phyloP scores from a whole-genome alignment of 1,140 invertebrate species.

The Wiebesia pumilae region DNA sequence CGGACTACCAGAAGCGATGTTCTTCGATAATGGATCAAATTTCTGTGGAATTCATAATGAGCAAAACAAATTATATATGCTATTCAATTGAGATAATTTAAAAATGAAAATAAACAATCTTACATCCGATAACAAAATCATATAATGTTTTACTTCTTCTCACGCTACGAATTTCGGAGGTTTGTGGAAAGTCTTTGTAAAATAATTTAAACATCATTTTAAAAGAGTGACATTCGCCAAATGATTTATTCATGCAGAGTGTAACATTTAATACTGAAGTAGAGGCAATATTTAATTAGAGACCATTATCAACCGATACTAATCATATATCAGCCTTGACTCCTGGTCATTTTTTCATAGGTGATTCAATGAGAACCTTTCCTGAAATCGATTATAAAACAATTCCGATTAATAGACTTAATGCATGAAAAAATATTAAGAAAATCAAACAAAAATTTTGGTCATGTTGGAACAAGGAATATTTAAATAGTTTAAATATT shows the following conservation, averaged over 20 bases:
- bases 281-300: conserved; percentile 29
- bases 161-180: conserved; percentile 3
- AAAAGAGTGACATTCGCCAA: background rate
- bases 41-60: no score
- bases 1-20: background rate
- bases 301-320: background rate
- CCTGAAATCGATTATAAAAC: no score
- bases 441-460: no score
- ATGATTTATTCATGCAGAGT: background rate
- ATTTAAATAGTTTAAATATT: background rate
- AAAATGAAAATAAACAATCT: no score
- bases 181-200: conserved; percentile 7
- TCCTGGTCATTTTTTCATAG: conserved; percentile 27
- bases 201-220: conserved; percentile 22
- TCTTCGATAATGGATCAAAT: no score
- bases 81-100: conserved; percentile 53
- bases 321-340: conserved; percentile 31
- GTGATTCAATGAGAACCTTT: conserved; percentile 1
- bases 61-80: background rate
- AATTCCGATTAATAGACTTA: no score
- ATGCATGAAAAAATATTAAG: no score
- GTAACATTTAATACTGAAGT: background rate
- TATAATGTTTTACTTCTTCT: conserved; percentile 11
- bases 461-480: no score
- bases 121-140: background rate